Evolutionary conservation across 2,888 invertebrate genomes (phyloP), one percentile per base, ranked within the genome.

Genomic region (Carterocephalus palaemon): DNA sequence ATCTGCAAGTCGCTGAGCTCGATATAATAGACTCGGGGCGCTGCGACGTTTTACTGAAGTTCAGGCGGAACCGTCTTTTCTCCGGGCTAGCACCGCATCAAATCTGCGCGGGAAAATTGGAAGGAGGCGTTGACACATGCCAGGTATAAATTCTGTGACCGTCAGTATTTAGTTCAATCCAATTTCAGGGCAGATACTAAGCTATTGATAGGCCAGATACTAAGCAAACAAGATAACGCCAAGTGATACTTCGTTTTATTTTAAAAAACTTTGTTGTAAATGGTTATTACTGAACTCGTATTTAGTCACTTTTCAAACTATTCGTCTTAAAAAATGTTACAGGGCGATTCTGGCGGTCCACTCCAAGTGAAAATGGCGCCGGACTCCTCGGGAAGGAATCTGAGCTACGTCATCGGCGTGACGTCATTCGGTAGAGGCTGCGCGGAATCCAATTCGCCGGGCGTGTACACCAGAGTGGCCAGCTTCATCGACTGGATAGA

Each of bases 301-400:
- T 20, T 20, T 20, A 20, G n/a, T 2, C n/a, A 4, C 3, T 20
- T 4, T 20, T 2, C 6, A 2, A 20, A 20, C 7, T 20, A 6
- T 20, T 20, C 5, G 5, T n/a, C 5, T 20, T 20, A 20, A 4
- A 12, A 9, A 15, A 8, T 24, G n/a, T 41, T 38, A 3, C 47
- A 62, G 64, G 61, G 60, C 4, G 63, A 62, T 43, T 58, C 56
- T 49, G 69, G 68, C 5, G 64, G 64, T n/a, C 64, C 64, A 9
- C 34, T 66, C 3, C 62, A 61, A 29, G 37, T 58, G n/a, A 49
- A 48, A 8, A 67, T 70, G 4, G 51, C 8, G 2, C 6, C 13
- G 7, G 17, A 12, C n/a, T 41, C 29, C 1, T 49, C 49, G 10
- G 31, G 45, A 7, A 46, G 55, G 15, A n/a, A n/a, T n/a, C 49